Conservation (phyloP, 2,113 vertebrate genomes). For the Xiphophorus hellerii region DNA sequence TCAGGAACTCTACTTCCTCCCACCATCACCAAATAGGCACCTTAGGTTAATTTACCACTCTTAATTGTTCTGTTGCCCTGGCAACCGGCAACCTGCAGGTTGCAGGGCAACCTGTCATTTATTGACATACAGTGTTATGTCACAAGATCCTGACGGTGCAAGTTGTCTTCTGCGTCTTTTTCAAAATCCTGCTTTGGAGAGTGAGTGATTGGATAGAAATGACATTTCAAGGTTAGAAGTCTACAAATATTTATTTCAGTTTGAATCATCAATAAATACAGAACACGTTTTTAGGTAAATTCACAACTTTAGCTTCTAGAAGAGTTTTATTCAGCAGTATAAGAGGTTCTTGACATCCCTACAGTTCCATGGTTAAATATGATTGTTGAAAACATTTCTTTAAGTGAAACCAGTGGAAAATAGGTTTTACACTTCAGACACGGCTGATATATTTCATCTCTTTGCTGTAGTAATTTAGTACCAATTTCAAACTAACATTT, state of each 20-base stretch:
- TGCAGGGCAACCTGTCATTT: too few species aligned
- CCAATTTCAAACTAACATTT: neutral
- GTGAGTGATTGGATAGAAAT: too few species aligned
- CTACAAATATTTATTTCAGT: neutral
- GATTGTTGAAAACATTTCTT: neutral
- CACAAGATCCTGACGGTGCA: too few species aligned
- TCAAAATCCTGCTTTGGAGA: too few species aligned
- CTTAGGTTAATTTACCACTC: too few species aligned
- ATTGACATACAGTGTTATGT: too few species aligned
- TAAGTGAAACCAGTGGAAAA: neutral
- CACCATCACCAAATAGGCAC: too few species aligned
- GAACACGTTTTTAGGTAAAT: neutral
- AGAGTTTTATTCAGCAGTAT: neutral
- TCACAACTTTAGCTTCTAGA: neutral
- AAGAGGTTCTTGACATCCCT: neutral
- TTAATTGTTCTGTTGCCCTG: too few species aligned
- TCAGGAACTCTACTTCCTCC: neutral
- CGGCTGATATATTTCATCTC: neutral
- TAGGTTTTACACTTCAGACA: neutral
- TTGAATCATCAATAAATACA: neutral
- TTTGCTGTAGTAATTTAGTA: neutral
- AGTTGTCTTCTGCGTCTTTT: too few species aligned
- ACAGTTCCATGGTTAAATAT: neutral
- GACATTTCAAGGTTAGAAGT: neutral
- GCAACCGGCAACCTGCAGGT: too few species aligned